A percentile compares a stretch with the other conserved stretches of the same genome.
These are phyloP conservation scores for Hephaestus fuliginosus DNA, from an alignment of 2,797 vertebrate species.

Conservation along the genomic window DNA sequence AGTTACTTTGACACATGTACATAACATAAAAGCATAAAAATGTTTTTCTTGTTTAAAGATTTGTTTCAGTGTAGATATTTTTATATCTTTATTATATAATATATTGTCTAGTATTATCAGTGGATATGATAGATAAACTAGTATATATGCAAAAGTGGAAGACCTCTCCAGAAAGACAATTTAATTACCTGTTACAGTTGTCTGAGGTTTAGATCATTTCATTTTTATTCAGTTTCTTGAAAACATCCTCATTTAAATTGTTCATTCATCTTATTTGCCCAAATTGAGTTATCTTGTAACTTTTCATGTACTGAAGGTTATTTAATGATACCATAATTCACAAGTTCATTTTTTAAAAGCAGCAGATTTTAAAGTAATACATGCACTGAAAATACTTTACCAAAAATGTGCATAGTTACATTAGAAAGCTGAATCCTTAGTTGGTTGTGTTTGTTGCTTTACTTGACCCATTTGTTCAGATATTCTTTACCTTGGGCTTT, in stretches of 20 bases:
- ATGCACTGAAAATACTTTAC: constrained; percentile 2
- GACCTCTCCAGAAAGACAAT: background rate
- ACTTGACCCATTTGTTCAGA: constrained; percentile 26
- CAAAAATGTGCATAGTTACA: constrained; percentile 36
- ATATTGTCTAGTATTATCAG: background rate
- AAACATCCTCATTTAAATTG: constrained; percentile 4
- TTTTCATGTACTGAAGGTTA: constrained; percentile 29
- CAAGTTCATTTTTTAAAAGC: constrained; percentile 28
- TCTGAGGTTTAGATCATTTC: constrained; percentile 13
- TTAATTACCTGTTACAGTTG: background rate
- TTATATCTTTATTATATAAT: background rate
- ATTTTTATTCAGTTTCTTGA: constrained; percentile 10
- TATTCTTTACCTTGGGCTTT: constrained; percentile 34
- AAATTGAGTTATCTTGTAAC: constrained; percentile 37
- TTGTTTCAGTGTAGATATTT: background rate
- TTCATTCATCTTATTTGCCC: constrained; percentile 1
- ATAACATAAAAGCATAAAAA: too few species aligned
- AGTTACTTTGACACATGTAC: constrained; percentile 11
- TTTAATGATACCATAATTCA: constrained; percentile 27
- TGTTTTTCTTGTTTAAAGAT: background rate
- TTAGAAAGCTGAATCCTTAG: constrained; percentile 5
- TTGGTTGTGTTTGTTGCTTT: constrained; percentile 3
- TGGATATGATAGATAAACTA: background rate
- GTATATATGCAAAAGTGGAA: background rate
- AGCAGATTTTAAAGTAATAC: constrained; percentile 44